A percentile compares a stretch with the other conserved stretches of the same genome.
These are phyloP conservation scores for Lomographa bimaculata DNA, from an alignment of 2,888 invertebrate genomes.

Conservation along the genomic window DNA sequence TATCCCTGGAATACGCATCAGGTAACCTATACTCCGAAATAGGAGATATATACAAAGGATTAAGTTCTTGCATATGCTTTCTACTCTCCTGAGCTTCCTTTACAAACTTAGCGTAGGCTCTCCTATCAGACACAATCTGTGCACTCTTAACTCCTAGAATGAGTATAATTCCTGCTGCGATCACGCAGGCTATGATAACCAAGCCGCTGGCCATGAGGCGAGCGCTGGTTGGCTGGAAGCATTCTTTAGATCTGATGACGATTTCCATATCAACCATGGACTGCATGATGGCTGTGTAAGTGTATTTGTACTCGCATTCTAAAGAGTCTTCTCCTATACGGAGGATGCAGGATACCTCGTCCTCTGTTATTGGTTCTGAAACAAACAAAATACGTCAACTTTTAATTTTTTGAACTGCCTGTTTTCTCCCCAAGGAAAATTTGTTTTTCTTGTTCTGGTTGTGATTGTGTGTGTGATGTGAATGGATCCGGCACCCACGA, in stretches of 20 bases:
- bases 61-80: constrained; percentile 68
- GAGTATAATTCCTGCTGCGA: constrained; percentile 70
- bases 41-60: constrained; percentile 86
- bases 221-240: constrained; percentile 63
- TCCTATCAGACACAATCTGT: constrained; percentile 73
- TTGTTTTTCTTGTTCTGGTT: too few relatives aligned
- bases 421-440: too few relatives aligned
- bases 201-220: constrained; percentile 59
- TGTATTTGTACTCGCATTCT: constrained; percentile 71
- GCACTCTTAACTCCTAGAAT: constrained; percentile 67
- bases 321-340: constrained; percentile 51
- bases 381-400: constrained; percentile 13
- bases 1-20: constrained; percentile 69
- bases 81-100: constrained; percentile 69
- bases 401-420: too few relatives aligned
- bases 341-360: constrained; percentile 59
- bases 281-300: constrained; percentile 56
- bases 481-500: too few relatives aligned
- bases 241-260: constrained; percentile 58
- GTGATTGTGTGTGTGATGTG: too few relatives aligned
- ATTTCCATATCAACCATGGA: constrained; percentile 62
- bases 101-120: constrained; percentile 80
- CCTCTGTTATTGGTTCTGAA: constrained; percentile 45
- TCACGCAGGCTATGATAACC: constrained; percentile 68
- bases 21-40: constrained; percentile 82